A percentile compares a stretch with the other conserved stretches of the same genome.
These are phyloP conservation scores for Hirtodrosophila histrioides DNA, from an alignment of 2,888 invertebrate species.

Conservation along the genomic window DNA sequence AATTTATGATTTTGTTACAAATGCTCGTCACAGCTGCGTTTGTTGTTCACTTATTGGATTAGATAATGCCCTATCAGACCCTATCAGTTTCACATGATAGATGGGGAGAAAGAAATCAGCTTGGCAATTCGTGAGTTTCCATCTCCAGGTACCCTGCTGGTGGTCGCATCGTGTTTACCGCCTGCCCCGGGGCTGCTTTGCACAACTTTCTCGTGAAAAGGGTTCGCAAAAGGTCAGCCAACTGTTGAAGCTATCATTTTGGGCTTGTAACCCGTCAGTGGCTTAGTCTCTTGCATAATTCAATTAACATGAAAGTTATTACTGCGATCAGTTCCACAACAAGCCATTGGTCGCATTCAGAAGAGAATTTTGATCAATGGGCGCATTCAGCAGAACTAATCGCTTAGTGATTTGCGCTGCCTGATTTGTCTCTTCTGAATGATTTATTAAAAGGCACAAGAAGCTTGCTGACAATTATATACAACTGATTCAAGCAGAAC, in stretches of 20 bases:
- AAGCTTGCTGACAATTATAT: no score
- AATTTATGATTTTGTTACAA: conserved; percentile 7
- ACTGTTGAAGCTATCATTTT: conserved; percentile 34
- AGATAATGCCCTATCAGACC: conserved; percentile 46
- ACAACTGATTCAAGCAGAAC: no score
- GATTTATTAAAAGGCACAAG: no score
- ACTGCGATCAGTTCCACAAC: conserved; percentile 31
- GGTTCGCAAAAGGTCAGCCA: conserved; percentile 66
- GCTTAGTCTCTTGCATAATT: conserved; percentile 66
- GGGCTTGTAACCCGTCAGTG: conserved; percentile 57
- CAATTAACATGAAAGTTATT: conserved; percentile 54
- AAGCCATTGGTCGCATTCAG: background rate
- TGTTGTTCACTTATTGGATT: conserved; percentile 43
- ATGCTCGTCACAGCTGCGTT: conserved; percentile 7
- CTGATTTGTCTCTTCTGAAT: no score
- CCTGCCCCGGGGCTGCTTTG: conserved; percentile 47
- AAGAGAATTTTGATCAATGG: no score
- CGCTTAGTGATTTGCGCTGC: no score
- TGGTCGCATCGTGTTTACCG: conserved; percentile 27
- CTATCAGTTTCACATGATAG: conserved; percentile 45
- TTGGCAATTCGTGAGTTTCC: conserved; percentile 45
- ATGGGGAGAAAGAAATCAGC: conserved; percentile 52
- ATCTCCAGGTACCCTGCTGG: conserved; percentile 23
- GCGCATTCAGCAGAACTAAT: no score
- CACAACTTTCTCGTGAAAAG: conserved; percentile 53